Evolutionary conservation across 2,888 invertebrate species (phyloP).

Genomic region (Hipparchia semele): DNA sequence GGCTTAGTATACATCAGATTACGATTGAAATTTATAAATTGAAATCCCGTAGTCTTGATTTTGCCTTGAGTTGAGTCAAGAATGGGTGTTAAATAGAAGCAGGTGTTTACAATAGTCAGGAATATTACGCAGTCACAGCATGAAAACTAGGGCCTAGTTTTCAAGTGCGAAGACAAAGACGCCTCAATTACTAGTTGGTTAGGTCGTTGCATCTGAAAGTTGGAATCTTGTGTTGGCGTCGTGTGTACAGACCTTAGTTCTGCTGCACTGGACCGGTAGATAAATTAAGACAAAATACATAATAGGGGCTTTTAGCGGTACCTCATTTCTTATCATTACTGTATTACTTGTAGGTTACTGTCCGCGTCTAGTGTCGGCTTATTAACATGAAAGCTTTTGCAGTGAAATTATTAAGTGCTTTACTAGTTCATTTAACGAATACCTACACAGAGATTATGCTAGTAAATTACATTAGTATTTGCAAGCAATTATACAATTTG

Average conservation of each 20-base stretch:
- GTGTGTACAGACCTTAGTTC: constrained; percentile 21
- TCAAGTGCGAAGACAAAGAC: too few relatives aligned
- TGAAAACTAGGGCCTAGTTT: too few relatives aligned
- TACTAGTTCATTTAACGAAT: constrained; percentile 22
- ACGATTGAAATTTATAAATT: too few relatives aligned
- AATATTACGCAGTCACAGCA: too few relatives aligned
- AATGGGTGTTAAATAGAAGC: not conserved
- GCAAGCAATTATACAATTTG: too few relatives aligned
- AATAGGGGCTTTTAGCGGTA: constrained; percentile 48
- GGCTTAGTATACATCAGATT: too few relatives aligned
- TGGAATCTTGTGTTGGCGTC: not conserved
- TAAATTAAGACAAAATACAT: constrained; percentile 52
- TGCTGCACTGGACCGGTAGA: constrained; percentile 39
- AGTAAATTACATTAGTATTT: not conserved
- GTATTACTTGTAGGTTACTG: constrained; percentile 36
- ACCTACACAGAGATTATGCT: constrained; percentile 1
- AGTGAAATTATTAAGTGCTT: constrained; percentile 25
- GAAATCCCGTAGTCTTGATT: too few relatives aligned
- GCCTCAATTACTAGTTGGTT: not conserved
- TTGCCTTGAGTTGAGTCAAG: too few relatives aligned
- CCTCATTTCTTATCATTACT: constrained; percentile 45
- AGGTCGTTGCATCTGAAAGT: not conserved
- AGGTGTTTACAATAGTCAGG: not conserved
- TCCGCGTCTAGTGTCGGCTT: constrained; percentile 26
- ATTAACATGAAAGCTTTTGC: constrained; percentile 36